These are phyloP conservation scores for Solenopsis invicta DNA, from an alignment of 1,140 invertebrate species.

Conservation along the genomic window DNA sequence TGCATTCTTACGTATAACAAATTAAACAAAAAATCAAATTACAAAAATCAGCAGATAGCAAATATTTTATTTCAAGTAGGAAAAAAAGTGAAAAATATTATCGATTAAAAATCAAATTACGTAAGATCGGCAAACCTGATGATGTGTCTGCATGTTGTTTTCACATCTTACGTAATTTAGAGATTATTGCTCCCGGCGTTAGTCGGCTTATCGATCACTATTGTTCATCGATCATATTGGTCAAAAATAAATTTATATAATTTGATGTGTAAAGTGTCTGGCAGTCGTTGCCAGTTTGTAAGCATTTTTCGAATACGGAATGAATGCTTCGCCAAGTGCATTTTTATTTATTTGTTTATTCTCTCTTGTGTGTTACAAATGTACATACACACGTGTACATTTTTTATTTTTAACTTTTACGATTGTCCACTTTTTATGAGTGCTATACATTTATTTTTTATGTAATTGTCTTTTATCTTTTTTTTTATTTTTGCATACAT, in stretches of 20 bases:
- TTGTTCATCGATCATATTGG: conserved; percentile 25
- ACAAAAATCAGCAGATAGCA: neutral
- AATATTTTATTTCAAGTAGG: neutral
- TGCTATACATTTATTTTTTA: neutral
- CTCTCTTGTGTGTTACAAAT: neutral
- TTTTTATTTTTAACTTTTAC: neutral
- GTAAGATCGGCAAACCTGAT: neutral
- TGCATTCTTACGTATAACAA: neutral
- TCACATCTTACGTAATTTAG: conserved; percentile 24
- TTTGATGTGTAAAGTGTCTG: neutral
- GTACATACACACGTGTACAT: neutral
- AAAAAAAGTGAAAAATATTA: neutral
- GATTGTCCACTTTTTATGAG: no score
- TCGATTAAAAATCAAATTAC: conserved; percentile 21
- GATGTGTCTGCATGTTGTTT: conserved; percentile 7
- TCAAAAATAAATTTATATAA: conserved; percentile 21
- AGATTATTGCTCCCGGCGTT: conserved; percentile 14
- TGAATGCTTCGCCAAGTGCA: neutral
- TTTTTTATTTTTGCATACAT: neutral
- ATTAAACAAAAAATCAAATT: neutral
- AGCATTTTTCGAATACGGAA: neutral
- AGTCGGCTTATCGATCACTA: conserved; percentile 13
- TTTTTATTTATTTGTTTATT: neutral
- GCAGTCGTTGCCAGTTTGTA: neutral
- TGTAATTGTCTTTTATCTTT: conserved; percentile 8